Conservation (phyloP, 2,797 vertebrate genomes). For the Cossypha polioptera region DNA sequence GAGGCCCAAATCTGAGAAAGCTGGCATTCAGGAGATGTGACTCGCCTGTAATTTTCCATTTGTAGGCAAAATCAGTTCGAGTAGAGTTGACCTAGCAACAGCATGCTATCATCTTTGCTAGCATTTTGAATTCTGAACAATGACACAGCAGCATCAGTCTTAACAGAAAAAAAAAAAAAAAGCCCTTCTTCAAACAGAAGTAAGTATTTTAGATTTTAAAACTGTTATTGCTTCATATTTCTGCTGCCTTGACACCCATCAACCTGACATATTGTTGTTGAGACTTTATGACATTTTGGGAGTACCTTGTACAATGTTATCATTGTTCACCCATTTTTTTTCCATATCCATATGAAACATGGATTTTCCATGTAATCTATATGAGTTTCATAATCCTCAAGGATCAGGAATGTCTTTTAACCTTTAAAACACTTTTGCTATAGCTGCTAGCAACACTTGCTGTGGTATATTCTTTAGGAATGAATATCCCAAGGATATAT, state of each 20-base stretch:
- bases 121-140: background rate
- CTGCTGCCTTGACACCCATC: background rate
- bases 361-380: background rate
- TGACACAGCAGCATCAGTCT: background rate
- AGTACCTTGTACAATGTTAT: background rate
- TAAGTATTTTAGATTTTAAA: background rate
- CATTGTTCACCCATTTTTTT: background rate
- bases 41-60: background rate
- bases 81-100: background rate
- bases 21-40: rapidly evolving
- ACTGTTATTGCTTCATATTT: background rate
- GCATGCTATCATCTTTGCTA: background rate
- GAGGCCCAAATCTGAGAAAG: background rate
- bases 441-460: background rate
- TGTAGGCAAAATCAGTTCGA: background rate
- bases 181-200: background rate
- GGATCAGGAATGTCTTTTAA: background rate
- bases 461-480: background rate
- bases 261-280: background rate
- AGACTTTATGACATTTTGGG: background rate
- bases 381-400: background rate
- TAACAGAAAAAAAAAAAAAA: background rate
- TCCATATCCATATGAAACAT: background rate
- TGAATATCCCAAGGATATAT: background rate
- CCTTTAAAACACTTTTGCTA: background rate